A percentile compares a stretch with the other conserved stretches of the same genome.
phyloP scores from a whole-genome alignment of 2,797 vertebrate species.

The Buceros bicornis region DNA sequence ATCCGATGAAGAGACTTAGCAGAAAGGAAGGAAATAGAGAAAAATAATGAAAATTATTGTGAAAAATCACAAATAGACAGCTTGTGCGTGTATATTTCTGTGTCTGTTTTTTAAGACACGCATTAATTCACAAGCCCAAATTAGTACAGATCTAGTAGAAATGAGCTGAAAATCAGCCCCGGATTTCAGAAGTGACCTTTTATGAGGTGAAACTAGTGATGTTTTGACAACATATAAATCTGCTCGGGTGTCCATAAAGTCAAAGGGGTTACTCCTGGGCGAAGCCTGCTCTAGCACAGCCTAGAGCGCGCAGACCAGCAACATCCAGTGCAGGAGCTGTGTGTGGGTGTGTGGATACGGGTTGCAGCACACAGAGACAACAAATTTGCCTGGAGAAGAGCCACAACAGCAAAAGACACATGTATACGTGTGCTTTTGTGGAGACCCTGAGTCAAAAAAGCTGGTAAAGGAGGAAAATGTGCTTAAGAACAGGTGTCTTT shows the following conservation, averaged over 20 bases:
- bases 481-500: not conserved
- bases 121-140: not conserved
- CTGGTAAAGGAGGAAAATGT: not conserved
- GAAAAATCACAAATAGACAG: not conserved
- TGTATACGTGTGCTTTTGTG: rapidly evolving
- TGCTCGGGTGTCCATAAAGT: not conserved
- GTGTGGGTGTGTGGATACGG: too few relatives aligned
- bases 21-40: not conserved
- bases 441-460: not conserved
- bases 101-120: not conserved
- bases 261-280: not conserved
- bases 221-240: not conserved
- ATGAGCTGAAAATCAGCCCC: not conserved
- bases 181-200: not conserved
- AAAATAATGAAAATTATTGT: not conserved
- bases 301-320: not conserved
- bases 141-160: not conserved
- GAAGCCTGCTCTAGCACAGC: not conserved
- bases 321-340: not conserved
- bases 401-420: not conserved
- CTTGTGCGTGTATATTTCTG: not conserved
- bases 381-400: not conserved
- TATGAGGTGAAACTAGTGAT: not conserved
- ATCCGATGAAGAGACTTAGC: not conserved
- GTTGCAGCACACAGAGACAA: not conserved